Conservation (phyloP, 2,888 invertebrate species). For the Eustalomyia histrio region DNA sequence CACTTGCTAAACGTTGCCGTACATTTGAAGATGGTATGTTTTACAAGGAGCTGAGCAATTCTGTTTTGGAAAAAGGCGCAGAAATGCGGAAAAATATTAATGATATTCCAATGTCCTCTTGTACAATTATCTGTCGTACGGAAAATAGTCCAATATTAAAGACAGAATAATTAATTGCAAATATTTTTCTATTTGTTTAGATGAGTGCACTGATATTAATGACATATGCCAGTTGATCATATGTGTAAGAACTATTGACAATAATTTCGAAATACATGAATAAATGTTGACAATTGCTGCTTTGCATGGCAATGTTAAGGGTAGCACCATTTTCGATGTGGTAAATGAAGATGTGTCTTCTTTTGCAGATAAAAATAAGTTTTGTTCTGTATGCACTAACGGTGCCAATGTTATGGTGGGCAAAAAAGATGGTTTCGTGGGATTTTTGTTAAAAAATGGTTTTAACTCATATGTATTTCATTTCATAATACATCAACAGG, state of each 20-base stretch:
- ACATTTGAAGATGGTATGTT: slow-evolving; percentile 15
- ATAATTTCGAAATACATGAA: slow-evolving; percentile 3
- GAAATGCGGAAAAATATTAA: not conserved
- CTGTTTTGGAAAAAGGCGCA: not conserved
- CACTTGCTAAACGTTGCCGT: slow-evolving; percentile 27
- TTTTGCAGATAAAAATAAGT: slow-evolving; percentile 6
- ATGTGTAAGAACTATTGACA: not conserved
- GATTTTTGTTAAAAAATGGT: not conserved
- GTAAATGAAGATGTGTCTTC: slow-evolving; percentile 3
- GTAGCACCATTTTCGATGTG: not conserved
- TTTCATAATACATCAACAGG: slow-evolving; percentile 5
- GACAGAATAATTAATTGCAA: slow-evolving; percentile 6
- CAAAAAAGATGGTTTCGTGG: slow-evolving; percentile 11
- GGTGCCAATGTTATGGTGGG: slow-evolving; percentile 18
- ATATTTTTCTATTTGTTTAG: slow-evolving; percentile 13
- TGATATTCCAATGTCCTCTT: slow-evolving; percentile 6
- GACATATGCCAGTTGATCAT: no score
- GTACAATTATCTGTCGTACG: not conserved
- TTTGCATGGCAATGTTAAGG: not conserved
- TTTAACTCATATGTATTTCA: not conserved
- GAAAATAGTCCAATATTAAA: slow-evolving; percentile 5
- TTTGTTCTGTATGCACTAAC: slow-evolving; percentile 19
- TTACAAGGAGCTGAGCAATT: slow-evolving; percentile 8
- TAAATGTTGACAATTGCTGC: not conserved
- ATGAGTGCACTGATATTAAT: not conserved